A percentile compares a stretch with the other conserved stretches of the same genome.
These are phyloP conservation scores for Zygothrica quintamaculata DNA, from an alignment of 2,888 invertebrate genomes.

Conservation along the genomic window DNA sequence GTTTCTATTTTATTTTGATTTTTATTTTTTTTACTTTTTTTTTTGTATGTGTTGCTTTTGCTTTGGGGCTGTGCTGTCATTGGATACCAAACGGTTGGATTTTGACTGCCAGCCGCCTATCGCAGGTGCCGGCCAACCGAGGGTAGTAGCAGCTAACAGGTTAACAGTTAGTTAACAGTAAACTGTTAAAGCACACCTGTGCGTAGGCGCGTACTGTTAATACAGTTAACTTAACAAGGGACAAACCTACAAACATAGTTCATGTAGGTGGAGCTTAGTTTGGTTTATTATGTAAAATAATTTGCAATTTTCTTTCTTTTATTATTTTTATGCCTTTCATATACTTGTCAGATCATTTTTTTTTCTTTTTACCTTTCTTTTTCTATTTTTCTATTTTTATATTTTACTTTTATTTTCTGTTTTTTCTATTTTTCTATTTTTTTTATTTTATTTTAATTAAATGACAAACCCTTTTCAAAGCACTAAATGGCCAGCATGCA, in stretches of 20 bases:
- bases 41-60: too few species aligned
- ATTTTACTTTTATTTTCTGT: neutral
- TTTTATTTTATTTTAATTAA: slow-evolving; percentile 42
- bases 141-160: slow-evolving; percentile 50
- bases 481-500: slow-evolving; percentile 33
- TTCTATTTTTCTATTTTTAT: slow-evolving; percentile 35
- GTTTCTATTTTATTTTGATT: slow-evolving; percentile 41
- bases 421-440: neutral
- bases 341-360: too few species aligned
- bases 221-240: slow-evolving; percentile 16
- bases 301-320: slow-evolving; percentile 31
- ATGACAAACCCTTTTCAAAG: slow-evolving; percentile 62
- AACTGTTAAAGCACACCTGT: slow-evolving; percentile 62
- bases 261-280: slow-evolving; percentile 65
- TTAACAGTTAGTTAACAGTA: slow-evolving; percentile 42
- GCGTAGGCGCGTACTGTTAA: slow-evolving; percentile 66
- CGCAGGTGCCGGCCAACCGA: slow-evolving; percentile 73
- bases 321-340: slow-evolving; percentile 16
- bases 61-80: slow-evolving; percentile 65
- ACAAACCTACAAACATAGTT: slow-evolving; percentile 7
- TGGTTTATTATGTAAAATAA: slow-evolving; percentile 22
- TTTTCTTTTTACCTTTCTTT: neutral
- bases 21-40: too few species aligned
- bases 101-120: slow-evolving; percentile 68
- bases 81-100: slow-evolving; percentile 54